phyloP scores from a whole-genome alignment of 2,888 invertebrate genomes.

The Drosophila longiperda region DNA sequence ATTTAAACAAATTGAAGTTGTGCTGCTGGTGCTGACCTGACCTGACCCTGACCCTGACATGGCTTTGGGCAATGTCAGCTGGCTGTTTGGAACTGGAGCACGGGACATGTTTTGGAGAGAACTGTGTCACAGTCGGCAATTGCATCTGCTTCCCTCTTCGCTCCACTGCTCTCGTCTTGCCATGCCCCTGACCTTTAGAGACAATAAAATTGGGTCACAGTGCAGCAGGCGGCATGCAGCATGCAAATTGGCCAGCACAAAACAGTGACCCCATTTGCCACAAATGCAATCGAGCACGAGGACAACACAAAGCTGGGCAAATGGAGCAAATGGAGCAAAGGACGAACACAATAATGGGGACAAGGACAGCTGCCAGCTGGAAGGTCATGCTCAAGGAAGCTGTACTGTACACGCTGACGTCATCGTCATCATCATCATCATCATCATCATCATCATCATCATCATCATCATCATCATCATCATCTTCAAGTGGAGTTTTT shows the following conservation, averaged over 20 bases:
- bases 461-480: too few relatives aligned
- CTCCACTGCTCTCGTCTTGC: neutral
- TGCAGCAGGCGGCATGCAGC: slow-evolving; percentile 17
- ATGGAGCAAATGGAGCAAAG: neutral
- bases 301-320: neutral
- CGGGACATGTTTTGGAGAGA: slow-evolving; percentile 9
- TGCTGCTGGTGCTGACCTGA: slow-evolving; percentile 10
- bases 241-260: slow-evolving; percentile 51
- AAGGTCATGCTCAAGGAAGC: slow-evolving; percentile 37
- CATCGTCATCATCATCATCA: neutral
- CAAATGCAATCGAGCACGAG: slow-evolving; percentile 14
- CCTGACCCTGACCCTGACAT: slow-evolving; percentile 55
- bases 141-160: neutral
- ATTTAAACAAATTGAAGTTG: neutral
- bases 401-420: slow-evolving; percentile 31
- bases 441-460: neutral
- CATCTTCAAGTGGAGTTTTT: slow-evolving; percentile 23
- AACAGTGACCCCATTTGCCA: slow-evolving; percentile 41
- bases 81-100: slow-evolving; percentile 12
- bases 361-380: slow-evolving; percentile 27
- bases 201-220: slow-evolving; percentile 53
- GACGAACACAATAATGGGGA: neutral
- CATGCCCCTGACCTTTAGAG: slow-evolving; percentile 38
- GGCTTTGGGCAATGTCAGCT: neutral
- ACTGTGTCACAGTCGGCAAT: slow-evolving; percentile 36